Evolutionary conservation across 2,113 vertebrate species (phyloP).

Genomic region (Picathartes gymnocephalus): DNA sequence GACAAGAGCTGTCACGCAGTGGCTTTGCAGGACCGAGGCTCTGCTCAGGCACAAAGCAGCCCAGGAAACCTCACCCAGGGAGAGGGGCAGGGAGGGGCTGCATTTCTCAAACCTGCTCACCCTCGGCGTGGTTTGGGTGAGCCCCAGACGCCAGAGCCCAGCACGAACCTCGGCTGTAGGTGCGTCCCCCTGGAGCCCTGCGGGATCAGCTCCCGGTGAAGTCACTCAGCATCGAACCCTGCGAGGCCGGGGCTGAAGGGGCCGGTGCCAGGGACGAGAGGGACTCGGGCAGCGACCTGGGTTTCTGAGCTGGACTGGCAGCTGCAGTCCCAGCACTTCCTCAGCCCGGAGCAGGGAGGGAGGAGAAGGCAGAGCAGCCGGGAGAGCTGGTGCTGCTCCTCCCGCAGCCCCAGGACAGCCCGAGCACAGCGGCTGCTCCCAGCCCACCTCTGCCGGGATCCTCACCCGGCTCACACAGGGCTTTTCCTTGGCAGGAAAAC

Average conservation of each 20-base stretch:
- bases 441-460: neutral
- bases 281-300: accelerated
- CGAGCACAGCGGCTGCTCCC: neutral
- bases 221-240: accelerated
- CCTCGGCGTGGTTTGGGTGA: neutral
- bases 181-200: neutral
- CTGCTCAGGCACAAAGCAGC: neutral
- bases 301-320: neutral
- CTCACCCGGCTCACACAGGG: neutral
- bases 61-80: neutral
- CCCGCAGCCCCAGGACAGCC: neutral
- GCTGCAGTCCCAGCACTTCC: neutral
- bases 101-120: neutral
- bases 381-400: neutral
- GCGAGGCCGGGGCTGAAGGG: neutral
- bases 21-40: neutral
- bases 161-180: neutral
- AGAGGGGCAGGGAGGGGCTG: conserved; percentile 14
- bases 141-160: neutral
- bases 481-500: neutral
- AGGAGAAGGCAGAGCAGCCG: neutral
- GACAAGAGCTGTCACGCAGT: accelerated
- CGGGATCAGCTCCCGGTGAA: neutral
- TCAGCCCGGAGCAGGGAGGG: neutral
- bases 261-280: accelerated